These are phyloP conservation scores for Amphiprion clarkii DNA, from an alignment of 2,797 vertebrate species.

Conservation along the genomic window DNA sequence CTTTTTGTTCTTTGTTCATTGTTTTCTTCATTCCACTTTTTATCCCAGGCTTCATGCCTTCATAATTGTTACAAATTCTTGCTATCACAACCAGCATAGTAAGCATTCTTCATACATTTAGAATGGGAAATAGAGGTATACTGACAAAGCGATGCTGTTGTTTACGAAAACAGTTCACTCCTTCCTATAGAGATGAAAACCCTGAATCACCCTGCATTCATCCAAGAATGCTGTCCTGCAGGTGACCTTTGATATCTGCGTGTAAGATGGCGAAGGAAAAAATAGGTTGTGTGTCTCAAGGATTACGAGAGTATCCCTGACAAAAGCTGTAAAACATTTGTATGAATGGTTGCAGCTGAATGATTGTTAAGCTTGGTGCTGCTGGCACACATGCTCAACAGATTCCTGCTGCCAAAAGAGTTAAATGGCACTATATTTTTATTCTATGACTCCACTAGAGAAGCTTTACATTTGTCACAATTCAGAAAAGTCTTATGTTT, in stretches of 20 bases:
- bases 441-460: no score
- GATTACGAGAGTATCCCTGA: constrained; percentile 9
- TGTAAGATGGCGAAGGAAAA: neutral
- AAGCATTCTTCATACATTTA: no score
- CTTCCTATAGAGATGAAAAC: neutral
- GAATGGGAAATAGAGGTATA: neutral
- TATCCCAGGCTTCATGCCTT: neutral
- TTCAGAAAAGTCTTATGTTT: no score
- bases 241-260: constrained; percentile 11
- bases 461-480: no score
- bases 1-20: no score
- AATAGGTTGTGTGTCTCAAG: constrained; percentile 8
- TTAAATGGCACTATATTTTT: neutral
- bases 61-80: neutral
- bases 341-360: constrained; percentile 25
- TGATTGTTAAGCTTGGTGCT: constrained; percentile 2
- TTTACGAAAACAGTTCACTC: neutral
- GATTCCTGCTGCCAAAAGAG: constrained; percentile 20
- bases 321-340: constrained; percentile 2
- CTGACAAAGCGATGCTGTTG: neutral
- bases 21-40: neutral
- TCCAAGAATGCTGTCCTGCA: neutral
- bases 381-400: neutral
- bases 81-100: neutral
- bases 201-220: neutral